These are phyloP conservation scores for Rugalucina vietnamica DNA, from an alignment of 2,888 invertebrate species.

Conservation along the genomic window DNA sequence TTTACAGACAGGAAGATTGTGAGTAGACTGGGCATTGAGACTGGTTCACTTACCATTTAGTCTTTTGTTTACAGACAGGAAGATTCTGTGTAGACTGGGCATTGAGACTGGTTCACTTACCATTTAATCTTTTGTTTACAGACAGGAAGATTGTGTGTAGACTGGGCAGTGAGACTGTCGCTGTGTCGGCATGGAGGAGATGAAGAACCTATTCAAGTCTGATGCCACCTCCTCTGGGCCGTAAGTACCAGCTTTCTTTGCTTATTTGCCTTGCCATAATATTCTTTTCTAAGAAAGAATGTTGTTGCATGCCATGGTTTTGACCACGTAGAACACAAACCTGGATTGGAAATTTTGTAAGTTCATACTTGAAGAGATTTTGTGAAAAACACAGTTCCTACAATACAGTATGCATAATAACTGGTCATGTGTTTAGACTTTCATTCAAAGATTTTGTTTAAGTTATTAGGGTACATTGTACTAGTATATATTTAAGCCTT, in stretches of 20 bases:
- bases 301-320: too few species aligned
- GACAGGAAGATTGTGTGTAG: neutral
- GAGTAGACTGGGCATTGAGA: neutral
- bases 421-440: too few species aligned
- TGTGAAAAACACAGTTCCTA: too few species aligned
- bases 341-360: too few species aligned
- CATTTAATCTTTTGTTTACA: too few species aligned
- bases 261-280: neutral
- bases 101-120: neutral
- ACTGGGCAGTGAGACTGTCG: neutral
- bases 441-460: too few species aligned
- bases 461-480: too few species aligned
- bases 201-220: neutral
- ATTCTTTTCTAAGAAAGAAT: neutral
- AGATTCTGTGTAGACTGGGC: neutral
- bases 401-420: too few species aligned
- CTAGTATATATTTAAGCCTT: too few species aligned
- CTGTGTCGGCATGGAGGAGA: neutral
- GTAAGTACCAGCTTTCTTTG: neutral
- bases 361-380: too few species aligned
- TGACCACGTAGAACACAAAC: too few species aligned
- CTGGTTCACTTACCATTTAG: neutral
- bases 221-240: conserved; percentile 5
- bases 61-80: neutral
- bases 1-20: neutral